Evolutionary conservation across 2,113 vertebrate species (phyloP), one percentile per base, ranked within the genome.

Genomic region (Lutjanus erythropterus): DNA sequence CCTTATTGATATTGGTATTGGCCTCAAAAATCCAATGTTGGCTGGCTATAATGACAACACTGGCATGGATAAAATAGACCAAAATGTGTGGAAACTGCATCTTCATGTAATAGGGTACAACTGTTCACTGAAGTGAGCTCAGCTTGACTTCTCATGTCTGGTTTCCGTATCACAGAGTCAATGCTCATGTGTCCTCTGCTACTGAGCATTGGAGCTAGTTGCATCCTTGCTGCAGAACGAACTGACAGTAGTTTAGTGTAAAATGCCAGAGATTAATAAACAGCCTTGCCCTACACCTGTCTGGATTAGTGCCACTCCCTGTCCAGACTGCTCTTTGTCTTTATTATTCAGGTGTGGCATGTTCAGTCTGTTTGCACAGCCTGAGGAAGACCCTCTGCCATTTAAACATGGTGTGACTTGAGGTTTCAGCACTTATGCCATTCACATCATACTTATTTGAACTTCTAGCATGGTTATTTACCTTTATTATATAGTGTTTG

Each of bases 291-390:
- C 9, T 39, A 39, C 50, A 71, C 49, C 35, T 50, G 42, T 27
- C 44, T 55, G 71, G 18, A 25, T 70, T 23, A 14, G 37, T 21
- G 41, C 19, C 72, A 46, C 64, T 81, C 49, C 29, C 56, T 15
- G 2, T 33, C 27, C 33, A 29, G 46, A 11, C n/a, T 37, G 44
- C 21, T 49, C n/a, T 27, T 53, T 72, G 27, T 71, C 52, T 79
- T 79, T 67, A 58, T 70, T 29, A 39, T 39, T 33, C 16, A 71
- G 71, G 71, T 44, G 71, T 67, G 44, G 16, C 21, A 9, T 41
- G 72, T 61, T 55, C 2, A 23, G 10, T 10, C 1, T 50, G 46
- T 71, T 70, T 67, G 35, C 65, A 31, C 33, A 75, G 50, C 50
- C 6, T 8, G 25, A 56, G 35, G 37, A 70, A 41, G 74, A 69